These are phyloP conservation scores for Aspidiotus destructor DNA, from an alignment of 2,888 invertebrate genomes.

Conservation along the genomic window DNA sequence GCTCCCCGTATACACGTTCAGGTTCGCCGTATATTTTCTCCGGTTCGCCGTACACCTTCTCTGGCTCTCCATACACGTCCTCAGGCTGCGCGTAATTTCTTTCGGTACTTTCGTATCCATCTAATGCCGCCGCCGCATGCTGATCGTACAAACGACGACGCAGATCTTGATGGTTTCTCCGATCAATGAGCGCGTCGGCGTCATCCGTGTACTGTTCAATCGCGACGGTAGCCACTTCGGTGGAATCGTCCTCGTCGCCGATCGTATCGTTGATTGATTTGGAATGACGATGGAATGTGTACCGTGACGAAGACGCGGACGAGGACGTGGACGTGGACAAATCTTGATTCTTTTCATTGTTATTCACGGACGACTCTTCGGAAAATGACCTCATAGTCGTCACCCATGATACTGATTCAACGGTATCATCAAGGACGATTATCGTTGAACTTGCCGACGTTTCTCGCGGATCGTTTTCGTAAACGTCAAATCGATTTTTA, in stretches of 20 bases:
- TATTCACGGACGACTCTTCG: background rate
- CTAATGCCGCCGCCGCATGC: background rate
- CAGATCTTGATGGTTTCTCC: background rate
- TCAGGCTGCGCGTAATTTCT: slow-evolving; percentile 51
- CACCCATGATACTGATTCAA: background rate
- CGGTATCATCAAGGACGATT: background rate
- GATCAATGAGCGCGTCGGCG: background rate
- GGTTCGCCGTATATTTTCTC: slow-evolving; percentile 51
- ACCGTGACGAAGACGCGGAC: too few relatives aligned
- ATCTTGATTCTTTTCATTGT: background rate
- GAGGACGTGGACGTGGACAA: too few relatives aligned
- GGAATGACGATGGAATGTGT: background rate
- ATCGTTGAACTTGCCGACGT: background rate
- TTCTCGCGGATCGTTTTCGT: slow-evolving; percentile 19
- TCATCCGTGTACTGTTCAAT: slow-evolving; percentile 4
- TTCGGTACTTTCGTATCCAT: slow-evolving; percentile 47
- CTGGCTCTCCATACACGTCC: slow-evolving; percentile 40
- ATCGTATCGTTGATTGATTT: slow-evolving; percentile 1
- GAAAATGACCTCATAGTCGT: background rate
- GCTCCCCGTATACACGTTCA: slow-evolving; percentile 40
- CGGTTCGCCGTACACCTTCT: slow-evolving; percentile 53
- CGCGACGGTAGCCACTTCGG: slow-evolving; percentile 3
- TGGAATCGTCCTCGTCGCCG: background rate
- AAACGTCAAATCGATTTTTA: slow-evolving; percentile 20
- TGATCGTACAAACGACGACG: background rate